Base-by-base conservation (phyloP, 2,113 vertebrate species). In the Spheniscus mendiculus region DNA sequence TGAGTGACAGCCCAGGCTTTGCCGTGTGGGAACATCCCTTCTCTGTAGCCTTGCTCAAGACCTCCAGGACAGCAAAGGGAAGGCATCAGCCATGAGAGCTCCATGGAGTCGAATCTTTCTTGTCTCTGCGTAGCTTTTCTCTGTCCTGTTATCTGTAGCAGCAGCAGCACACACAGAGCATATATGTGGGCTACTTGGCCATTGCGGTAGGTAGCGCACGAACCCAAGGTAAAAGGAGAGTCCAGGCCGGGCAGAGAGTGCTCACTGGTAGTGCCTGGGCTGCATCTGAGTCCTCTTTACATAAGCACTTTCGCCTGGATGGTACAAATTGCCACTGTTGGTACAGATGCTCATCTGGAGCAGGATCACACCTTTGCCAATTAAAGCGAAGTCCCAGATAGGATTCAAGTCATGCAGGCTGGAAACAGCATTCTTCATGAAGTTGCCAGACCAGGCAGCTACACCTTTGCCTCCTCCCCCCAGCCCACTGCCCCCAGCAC, bases 121-220 rank as follows among this genome's bases (percentile, higher is more conserved):
- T 72, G 30, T 19, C 29, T 66, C 25, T 70, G 47, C 53, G 11
- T 11, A 55, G 29, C 9, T 22, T 18, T 50, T 45, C 56, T 55
- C 49, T 52, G 19, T 42, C 16, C 25, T 63, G 22, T 50, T 83
- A 23, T 5, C 19, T 0, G 0, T 58, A 50, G 9, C 30, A 49
- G 71, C 17, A 62, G 70, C 26, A 59, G 25, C 29, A 61, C 19
- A n/a, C 42, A 47, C 30, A 71, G 53, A 58, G 38, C 14, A 59
- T 10, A 12, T 10, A 7, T 2, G 5, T 23, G 32, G 47, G 20
- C 56, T 76, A n/a, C 21, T 19, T 72, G 52, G 36, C 32, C 53
- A 12, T 27, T n/a, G 63, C 3, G 1, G n/a, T 42, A 47, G 8
- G 21, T 26, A 63, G 26, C 0, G 0, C 49, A 49, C 26, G 70